These are phyloP conservation scores for Sinodicranocentrus sp. DNA, from an alignment of 2,888 invertebrate genomes.

Conservation along the genomic window DNA sequence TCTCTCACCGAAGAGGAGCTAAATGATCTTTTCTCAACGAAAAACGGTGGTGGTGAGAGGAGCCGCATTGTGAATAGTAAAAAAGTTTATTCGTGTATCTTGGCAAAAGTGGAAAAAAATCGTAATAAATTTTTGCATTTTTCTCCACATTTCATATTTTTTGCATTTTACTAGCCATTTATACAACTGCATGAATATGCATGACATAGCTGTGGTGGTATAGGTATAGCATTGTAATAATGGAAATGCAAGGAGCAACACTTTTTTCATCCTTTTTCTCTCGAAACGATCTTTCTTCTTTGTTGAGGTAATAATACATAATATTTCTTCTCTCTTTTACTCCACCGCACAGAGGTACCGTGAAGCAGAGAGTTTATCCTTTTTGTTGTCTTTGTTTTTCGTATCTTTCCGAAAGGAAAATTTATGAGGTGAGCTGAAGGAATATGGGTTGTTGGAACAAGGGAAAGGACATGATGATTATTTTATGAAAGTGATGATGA, in stretches of 20 bases:
- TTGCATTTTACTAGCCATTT: neutral
- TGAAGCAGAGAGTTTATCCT: neutral
- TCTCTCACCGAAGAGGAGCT: constrained; percentile 19
- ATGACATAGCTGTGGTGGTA: neutral
- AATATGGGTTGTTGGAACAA: constrained; percentile 27
- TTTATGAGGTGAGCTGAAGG: constrained; percentile 6
- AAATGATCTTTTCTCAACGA: neutral
- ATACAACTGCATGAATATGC: neutral
- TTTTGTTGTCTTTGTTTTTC: constrained; percentile 1
- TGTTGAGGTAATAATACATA: neutral
- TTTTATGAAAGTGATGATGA: constrained; percentile 54
- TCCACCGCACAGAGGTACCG: neutral
- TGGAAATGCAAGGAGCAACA: neutral
- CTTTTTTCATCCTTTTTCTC: neutral
- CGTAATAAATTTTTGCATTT: no score
- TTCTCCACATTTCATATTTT: no score
- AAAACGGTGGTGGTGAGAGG: no score
- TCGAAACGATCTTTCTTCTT: neutral
- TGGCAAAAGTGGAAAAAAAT: no score
- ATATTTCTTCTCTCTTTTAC: neutral
- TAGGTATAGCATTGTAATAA: neutral
- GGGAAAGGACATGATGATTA: constrained; percentile 45
- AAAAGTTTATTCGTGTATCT: no score
- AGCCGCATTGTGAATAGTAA: no score
- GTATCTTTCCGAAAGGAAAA: neutral